Base-by-base conservation (phyloP, 2,113 vertebrate species). In the Chinchilla lanigera region DNA sequence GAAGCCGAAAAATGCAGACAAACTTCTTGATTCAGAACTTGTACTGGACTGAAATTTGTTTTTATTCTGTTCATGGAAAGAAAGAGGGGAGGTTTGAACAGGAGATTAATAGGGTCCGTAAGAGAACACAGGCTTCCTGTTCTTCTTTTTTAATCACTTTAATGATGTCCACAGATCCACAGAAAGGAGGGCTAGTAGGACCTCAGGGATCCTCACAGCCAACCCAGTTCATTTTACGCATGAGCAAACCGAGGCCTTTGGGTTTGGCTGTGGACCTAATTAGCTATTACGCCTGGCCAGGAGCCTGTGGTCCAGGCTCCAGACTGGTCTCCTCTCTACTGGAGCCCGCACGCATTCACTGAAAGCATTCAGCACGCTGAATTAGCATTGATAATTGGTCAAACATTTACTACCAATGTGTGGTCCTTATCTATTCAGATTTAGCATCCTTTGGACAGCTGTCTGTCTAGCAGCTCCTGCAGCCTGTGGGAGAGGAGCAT, bases 151-250 rank as follows among this genome's bases (percentile, higher is more conserved):
- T 16, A 73, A 93, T 54, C 44, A 41, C 83, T 63, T 87, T 69
- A 96, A 77, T 1, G 5, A 86, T 60, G 77, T 81, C 81, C 69
- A 6, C 2, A 1, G 93, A 96, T 52, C 83, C 61, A 44, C 83
- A 93, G 89, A 80, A 78, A 77, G 47, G 86, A 75, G 56, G 58
- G 61, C 86, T 50, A 28, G 47, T 54, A 86, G 69, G 80, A 73
- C 69, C 85, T 7, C 3, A 2, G 19, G 89, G 90, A 60, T 65
- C 75, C 38, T 93, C 20, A 9, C 2, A 58, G 91, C 83, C 93
- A 94, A 17, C 88, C n/a, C 92, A 54, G 92, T 84, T 95, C 96
- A 82, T 97, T 97, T 97, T 87, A 94, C 84, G 92, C 94, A 80
- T 44, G 93, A 95, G 38, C 83, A 91, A 73, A 87, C 88, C 0